Base-by-base conservation (phyloP, 2,797 vertebrate genomes). In the Saxicola maurus region DNA sequence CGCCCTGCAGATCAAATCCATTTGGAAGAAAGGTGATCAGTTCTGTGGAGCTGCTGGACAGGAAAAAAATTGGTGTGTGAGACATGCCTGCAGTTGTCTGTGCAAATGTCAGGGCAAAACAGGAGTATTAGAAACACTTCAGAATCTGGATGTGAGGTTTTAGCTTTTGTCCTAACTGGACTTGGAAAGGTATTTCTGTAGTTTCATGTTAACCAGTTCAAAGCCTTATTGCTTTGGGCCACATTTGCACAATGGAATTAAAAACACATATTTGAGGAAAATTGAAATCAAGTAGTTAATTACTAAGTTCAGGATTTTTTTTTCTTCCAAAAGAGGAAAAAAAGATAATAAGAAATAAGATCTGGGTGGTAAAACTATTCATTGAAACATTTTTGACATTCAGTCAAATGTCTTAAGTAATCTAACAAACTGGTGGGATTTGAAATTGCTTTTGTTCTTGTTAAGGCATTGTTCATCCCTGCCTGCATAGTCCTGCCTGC, bases 321-420 rank as follows among this genome's bases (percentile, higher is more conserved):
- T 57, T 30, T 35, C 66, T 37, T 6, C 2, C 17, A 37, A 40
- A 82, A 61, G 30, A 67, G 4, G 15, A 15, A 33, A 67, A 81
- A 52, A 75, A 60, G 53, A 75, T 75, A 75, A 17, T 67, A 53
- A 38, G 72, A 76, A 95, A 75, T 87, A 84, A 92, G 65, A 80
- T 75, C 86, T 82, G 82, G n/a, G 75, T 89, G 88, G 83, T 2
- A 7, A 90, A 92, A 81, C 46, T 3, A 85, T 74, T 93, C 57
- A 59, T 35, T 77, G 90, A 90, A 92, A 82, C 31, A 68, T 93
- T 92, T 94, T 93, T 95, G 77, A 92, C 77, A 69, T 86, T 78
- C 45, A 86, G 77, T 94, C 82, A 89, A 86, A 66, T 37, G 11
- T 81, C 62, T 92, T 60, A 77, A 93, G 86, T 86, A 90, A 92